Evolutionary conservation across 2,797 vertebrate species (phyloP), one percentile per base, ranked within the genome.

Genomic region (Betta splendens): DNA sequence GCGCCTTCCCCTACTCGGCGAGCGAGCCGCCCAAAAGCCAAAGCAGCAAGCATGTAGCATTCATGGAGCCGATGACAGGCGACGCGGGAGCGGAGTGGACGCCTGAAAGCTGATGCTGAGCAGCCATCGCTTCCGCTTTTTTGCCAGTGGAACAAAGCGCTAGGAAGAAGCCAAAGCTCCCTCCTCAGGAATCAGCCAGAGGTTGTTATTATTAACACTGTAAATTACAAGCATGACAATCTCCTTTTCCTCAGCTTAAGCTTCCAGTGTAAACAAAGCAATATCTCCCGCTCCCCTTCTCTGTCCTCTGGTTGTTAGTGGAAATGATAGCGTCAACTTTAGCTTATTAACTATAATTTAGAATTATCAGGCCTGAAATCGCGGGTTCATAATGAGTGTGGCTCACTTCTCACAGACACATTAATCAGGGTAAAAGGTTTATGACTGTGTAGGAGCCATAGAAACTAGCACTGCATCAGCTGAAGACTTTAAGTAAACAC

Each of bases 11-110:
- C 51, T 87, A 92, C 0, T 89, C 93, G 0, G 74, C 83, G 0
- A 87, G 83, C 13, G 72, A 80, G 5, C 89, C 83, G 52, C 76
- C 84, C 67, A 95, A 94, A 77, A 72, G 75, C 72, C 91, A 92
- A 0, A n/a, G 81, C 54, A 89, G 92, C 77, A 94, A 93, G 56
- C 95, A 93, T 0, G 94, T 98, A 15, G 93, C 92, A 5, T 98
- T 98, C 77, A 81, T 95, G 1, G 95, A 97, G 85, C 93, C 95
- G 0, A 76, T 91, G 85, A 64, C 91, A 45, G 0, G 63, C 85
- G 84, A 83, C 86, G 78, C 89, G 15, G 66, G 81, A 82, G 0
- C 89, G 87, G 77, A 92, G 84, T 0, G 92, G 94, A 40, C 86
- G 81, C 11, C 84, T 83, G 65, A 92, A 81, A 79, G 80, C 86